Evolutionary conservation across 30 jellyfish, hydroid and myxozoan species (phyloP), one percentile per base, ranked within the genome.

Genomic region (Phacellophora camtschatica): DNA sequence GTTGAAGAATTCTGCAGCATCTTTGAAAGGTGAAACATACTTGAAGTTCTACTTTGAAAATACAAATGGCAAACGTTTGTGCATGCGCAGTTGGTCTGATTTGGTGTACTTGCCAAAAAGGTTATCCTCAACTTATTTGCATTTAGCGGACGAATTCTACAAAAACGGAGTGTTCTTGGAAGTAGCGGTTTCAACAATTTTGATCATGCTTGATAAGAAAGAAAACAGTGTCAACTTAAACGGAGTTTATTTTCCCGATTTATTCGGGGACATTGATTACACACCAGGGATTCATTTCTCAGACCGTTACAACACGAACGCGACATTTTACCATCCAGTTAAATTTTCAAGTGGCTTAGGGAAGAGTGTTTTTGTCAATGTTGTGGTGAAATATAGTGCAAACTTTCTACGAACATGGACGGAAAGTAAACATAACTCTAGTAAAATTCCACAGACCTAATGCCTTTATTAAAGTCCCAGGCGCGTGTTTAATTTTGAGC

Each of bases 241-340:
- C 75, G 96, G 96, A 16, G 48, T 50, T 1, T 85, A 85, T 43
- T 74, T 85, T 6, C 96, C 96, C 9, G 96, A 85, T 28, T 13
- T 25, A 55, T 84, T 34, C 63, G 87, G 87, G 3, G 95, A 71
- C 49, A 36, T 55, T 4, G 95, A 83, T 49, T 71, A 58, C 25
- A 23, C 76, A 0, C 76, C 59, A 30, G 86, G 87, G 15, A 53
- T 28, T 19, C n/a, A 28, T 1, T 55, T 83, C 9, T 59, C 65
- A 2, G 48, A 41, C 0, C 4, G 28, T 3, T 83, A 83, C 34
- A 46, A 74, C 64, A 29, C 64, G 4, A 42, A 57, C 36, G 71
- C 6, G 48, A 69, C 77, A 23, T 70, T 83, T 41, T 61, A 61
- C 33, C 95, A 83, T 33, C 95, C 95, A 27, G 83, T 83, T n/a